These are phyloP conservation scores for Agriopis marginaria DNA, from an alignment of 2,888 invertebrate genomes.

Conservation along the genomic window DNA sequence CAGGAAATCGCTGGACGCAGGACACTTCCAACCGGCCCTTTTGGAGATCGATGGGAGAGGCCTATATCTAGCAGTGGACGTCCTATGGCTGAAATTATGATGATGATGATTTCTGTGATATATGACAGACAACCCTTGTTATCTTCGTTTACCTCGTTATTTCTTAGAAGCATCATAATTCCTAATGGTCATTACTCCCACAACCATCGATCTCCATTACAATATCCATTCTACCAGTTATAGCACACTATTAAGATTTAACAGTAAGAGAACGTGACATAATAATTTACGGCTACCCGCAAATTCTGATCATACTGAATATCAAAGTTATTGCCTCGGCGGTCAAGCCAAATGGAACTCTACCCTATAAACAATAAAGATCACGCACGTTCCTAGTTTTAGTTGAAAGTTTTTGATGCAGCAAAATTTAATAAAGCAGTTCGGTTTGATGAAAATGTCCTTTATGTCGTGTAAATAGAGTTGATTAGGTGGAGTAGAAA, in stretches of 20 bases:
- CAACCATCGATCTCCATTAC: slow-evolving; percentile 23
- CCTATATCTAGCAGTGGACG: no score
- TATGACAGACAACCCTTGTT: not conserved
- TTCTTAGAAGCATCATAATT: slow-evolving; percentile 2
- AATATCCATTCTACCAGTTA: slow-evolving; percentile 19
- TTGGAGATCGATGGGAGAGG: no score
- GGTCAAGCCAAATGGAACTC: slow-evolving; percentile 49
- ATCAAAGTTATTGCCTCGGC: slow-evolving; percentile 30
- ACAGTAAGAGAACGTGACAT: slow-evolving; percentile 32
- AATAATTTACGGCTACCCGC: slow-evolving; percentile 33
- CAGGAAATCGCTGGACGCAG: no score
- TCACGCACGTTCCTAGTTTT: slow-evolving; percentile 49
- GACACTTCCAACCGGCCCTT: no score
- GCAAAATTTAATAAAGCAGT: slow-evolving; percentile 35
- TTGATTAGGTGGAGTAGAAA: slow-evolving; percentile 9
- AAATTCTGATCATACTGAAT: slow-evolving; percentile 28
- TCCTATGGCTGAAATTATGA: no score
- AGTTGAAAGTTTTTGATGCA: slow-evolving; percentile 47
- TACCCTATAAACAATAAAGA: slow-evolving; percentile 50
- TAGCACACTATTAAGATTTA: slow-evolving; percentile 30
- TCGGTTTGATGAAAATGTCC: slow-evolving; percentile 33
- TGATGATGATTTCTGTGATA: not conserved
- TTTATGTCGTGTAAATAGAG: slow-evolving; percentile 37
- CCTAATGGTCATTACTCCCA: slow-evolving; percentile 17
- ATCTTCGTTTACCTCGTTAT: not conserved